Conservation (phyloP, 2,888 invertebrate species). For the Drosophila multiciliata region DNA sequence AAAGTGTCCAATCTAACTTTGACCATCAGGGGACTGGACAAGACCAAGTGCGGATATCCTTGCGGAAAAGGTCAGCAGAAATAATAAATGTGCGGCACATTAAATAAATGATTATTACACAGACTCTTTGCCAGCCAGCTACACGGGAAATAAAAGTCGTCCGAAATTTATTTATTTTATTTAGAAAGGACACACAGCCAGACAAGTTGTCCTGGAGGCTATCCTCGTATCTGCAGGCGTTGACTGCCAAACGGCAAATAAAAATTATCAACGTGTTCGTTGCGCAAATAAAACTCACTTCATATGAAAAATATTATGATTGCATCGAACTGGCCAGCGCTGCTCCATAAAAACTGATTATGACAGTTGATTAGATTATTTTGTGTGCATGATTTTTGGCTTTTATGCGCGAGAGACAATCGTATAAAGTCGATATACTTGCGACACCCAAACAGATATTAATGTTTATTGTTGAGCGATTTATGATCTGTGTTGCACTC, state of each 20-base stretch:
- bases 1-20: conserved; percentile 83
- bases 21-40: conserved; percentile 69
- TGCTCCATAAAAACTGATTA: conserved; percentile 70
- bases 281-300: conserved; percentile 61
- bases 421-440: conserved; percentile 49
- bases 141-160: conserved; percentile 74
- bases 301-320: conserved; percentile 67
- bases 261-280: conserved; percentile 78
- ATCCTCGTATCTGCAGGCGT: conserved; percentile 35
- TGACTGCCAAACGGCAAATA: conserved; percentile 59
- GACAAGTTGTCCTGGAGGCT: conserved; percentile 25
- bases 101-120: conserved; percentile 83
- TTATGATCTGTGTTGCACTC: conserved; percentile 63
- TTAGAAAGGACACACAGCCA: conserved; percentile 52
- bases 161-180: conserved; percentile 75
- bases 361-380: conserved; percentile 74
- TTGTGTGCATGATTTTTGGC: conserved; percentile 38
- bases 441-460: conserved; percentile 22
- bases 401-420: conserved; percentile 58
- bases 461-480: conserved; percentile 71
- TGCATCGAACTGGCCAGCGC: conserved; percentile 37
- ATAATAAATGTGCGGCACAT: conserved; percentile 82
- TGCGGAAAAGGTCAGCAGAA: conserved; percentile 74
- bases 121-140: conserved; percentile 8
- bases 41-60: conserved; percentile 20